Base-by-base conservation (phyloP, 1,140 invertebrate species). In the Neotoxoptera formosana region DNA sequence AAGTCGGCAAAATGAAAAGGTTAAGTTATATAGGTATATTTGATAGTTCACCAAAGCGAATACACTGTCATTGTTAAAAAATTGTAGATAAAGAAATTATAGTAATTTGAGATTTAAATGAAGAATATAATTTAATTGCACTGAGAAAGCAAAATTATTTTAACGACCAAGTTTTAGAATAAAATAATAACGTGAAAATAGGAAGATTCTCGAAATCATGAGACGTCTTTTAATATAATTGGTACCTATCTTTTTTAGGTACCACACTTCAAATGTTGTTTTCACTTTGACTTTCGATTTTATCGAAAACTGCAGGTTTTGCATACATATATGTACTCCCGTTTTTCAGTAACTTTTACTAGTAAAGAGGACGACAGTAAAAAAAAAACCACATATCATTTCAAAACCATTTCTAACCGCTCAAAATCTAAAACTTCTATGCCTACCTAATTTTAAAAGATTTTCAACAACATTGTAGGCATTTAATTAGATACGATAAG, bases 111-210 rank as follows among this genome's bases (percentile, higher is more conserved):
- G 14, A 47, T 87, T 84, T 25, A 84, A n/a, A 87, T 45, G 14
- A 47, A 86, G 41, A 47, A 53, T 88, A n/a, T n/a, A 88, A 88
- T 53, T 51, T 88, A 48, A 51, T 88, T n/a, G 20, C 23, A 34
- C 17, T 88, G 34, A 88, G n/a, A 53, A 51, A 51, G 87, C 20
- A 88, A 53, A 88, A 88, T 34, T 88, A 53, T 88, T 88, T 36
- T 53, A 51, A 88, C 17, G n/a, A 88, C n/a, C 30, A 36, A 34
- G 47, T 51, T 51, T 34, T 51, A 2, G 11, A 51, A 51, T 34
- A 51, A 88, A 34, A 51, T 7, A 86, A 47, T 30, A 86, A 47
- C 34, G 34, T 83, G 76, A 83, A 83, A 20, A 34, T 20, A 34
- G 20, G 34, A n/a, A 7, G 21, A 41, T 41, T 25, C 81, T 21